phyloP scores from a whole-genome alignment of 2,113 vertebrate species.

The Rhombomys opimus region DNA sequence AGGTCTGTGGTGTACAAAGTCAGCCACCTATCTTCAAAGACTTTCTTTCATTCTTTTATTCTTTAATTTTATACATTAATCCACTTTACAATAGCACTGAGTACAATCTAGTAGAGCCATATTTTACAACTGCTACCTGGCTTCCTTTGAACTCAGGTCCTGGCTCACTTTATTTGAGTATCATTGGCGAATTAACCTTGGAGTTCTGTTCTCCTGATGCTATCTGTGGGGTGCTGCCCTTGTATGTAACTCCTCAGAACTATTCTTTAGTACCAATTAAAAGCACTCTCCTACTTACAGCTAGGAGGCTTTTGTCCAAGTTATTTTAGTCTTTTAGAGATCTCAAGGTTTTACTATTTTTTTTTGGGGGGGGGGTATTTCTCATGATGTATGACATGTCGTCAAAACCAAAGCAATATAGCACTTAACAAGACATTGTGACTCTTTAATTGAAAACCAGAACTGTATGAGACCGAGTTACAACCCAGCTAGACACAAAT shows the following conservation, averaged over 20 bases:
- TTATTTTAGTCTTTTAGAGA: background rate
- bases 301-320: background rate
- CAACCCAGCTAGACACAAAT: background rate
- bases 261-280: background rate
- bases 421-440: background rate
- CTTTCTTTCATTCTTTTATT: background rate
- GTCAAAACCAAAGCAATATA: background rate
- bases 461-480: background rate
- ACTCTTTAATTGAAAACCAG: background rate
- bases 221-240: background rate
- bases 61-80: background rate
- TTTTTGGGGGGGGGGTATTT: background rate
- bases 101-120: background rate
- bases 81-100: background rate
- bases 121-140: background rate
- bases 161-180: background rate
- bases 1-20: background rate
- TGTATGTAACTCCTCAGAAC: background rate
- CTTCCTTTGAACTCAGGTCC: background rate
- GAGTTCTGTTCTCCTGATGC: background rate
- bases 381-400: background rate
- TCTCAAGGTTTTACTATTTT: background rate
- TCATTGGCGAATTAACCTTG: background rate
- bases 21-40: background rate
- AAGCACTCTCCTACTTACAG: background rate